These are phyloP conservation scores for Mus musculus DNA, from an alignment of 2,113 vertebrate genomes.

Conservation along the genomic window GRCm39 chr6:74012501-74013000, in stretches of 20 bases:
- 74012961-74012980: neutral
- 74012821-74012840: conserved; percentile 52
- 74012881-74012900: neutral
- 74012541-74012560: neutral
- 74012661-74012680: neutral
- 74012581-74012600: neutral
- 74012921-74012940: neutral
- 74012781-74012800: conserved; percentile 52
- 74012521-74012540: neutral
- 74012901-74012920: neutral
- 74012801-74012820: conserved; percentile 53
- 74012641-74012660: neutral
- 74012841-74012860: conserved; percentile 24
- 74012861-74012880: conserved; percentile 28
- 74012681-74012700: conserved; percentile 1
- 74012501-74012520: neutral
- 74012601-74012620: conserved; percentile 35
- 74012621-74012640: neutral
- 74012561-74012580: neutral
- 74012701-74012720: conserved; percentile 23
- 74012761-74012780: conserved; percentile 17
- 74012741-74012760: conserved; percentile 38
- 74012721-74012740: conserved; percentile 21
- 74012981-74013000: neutral
- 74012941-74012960: neutral